Conservation (phyloP, 2,797 vertebrate species). For the Hydrolagus colliei region DNA sequence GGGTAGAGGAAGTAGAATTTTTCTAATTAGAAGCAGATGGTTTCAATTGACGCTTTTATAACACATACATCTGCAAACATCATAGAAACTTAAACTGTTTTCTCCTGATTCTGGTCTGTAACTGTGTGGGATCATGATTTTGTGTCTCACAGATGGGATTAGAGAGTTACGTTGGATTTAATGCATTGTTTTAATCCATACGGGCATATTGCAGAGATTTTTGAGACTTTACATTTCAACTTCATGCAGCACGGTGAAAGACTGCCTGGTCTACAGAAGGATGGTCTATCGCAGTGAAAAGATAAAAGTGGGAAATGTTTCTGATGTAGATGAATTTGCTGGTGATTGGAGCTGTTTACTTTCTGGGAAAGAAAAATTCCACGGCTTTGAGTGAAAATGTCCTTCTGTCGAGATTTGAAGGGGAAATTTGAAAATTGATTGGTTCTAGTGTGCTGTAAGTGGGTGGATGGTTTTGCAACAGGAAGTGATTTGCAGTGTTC, state of each 20-base stretch:
- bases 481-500: conserved; percentile 98
- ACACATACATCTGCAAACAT: background rate
- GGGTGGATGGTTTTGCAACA: conserved; percentile 83
- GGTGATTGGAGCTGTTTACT: conserved; percentile 34
- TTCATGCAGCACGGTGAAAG: conserved; percentile 18
- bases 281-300: conserved; percentile 27
- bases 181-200: background rate
- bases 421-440: conserved; percentile 88
- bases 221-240: conserved; percentile 16
- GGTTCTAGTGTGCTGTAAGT: conserved; percentile 86
- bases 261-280: conserved; percentile 3
- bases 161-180: conserved; percentile 9
- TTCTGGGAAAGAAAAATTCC: conserved; percentile 46
- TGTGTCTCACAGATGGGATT: background rate
- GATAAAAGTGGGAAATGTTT: conserved; percentile 31
- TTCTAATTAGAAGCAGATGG: conserved; percentile 2
- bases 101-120: background rate
- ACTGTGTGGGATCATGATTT: background rate
- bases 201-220: conserved; percentile 25
- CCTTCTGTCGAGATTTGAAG: conserved; percentile 58
- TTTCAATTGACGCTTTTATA: background rate
- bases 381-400: conserved; percentile 58
- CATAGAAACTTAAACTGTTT: conserved; percentile 12
- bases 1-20: background rate
- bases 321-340: conserved; percentile 37